Percentiles rank a stretch among this genome's conserved stretches.
phyloP scores from a whole-genome alignment of 2,797 vertebrate species.

The Apodemus agrarius region DNA sequence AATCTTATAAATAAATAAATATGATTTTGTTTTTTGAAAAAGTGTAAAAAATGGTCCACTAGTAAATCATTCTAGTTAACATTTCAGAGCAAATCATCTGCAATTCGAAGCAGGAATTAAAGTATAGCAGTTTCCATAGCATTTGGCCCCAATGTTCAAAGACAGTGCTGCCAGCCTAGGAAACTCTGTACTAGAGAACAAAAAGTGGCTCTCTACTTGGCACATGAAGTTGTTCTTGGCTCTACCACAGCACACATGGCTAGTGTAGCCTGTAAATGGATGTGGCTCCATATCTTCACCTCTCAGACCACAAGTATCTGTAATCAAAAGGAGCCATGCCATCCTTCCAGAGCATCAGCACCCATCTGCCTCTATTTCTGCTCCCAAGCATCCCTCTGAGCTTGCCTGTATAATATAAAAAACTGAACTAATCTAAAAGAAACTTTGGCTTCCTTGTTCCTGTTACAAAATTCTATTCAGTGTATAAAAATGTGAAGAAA shows the following conservation, averaged over 20 bases:
- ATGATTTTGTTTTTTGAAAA: conserved; percentile 35
- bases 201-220: conserved; percentile 39
- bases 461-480: conserved; percentile 31
- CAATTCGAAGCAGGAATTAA: conserved; percentile 61
- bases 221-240: conserved; percentile 65
- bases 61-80: conserved; percentile 23
- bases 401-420: conserved; percentile 53
- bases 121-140: not conserved
- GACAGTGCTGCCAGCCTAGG: conserved; percentile 32
- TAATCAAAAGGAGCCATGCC: conserved; percentile 73
- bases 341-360: conserved; percentile 66
- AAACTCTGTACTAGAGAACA: conserved; percentile 39
- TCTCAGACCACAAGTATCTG: conserved; percentile 67
- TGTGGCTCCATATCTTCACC: conserved; percentile 68
- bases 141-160: conserved; percentile 59
- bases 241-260: conserved; percentile 62
- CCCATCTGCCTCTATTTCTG: conserved; percentile 75
- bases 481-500: conserved; percentile 51
- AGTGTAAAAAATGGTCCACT: not conserved
- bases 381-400: conserved; percentile 22
- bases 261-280: conserved; percentile 47
- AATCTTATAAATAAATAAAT: not conserved
- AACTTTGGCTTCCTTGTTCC: conserved; percentile 42
- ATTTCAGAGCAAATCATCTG: conserved; percentile 30
- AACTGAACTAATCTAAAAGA: conserved; percentile 20